Evolutionary conservation across 2,888 invertebrate species (phyloP).

Genomic region (Hoplodrina ambigua): DNA sequence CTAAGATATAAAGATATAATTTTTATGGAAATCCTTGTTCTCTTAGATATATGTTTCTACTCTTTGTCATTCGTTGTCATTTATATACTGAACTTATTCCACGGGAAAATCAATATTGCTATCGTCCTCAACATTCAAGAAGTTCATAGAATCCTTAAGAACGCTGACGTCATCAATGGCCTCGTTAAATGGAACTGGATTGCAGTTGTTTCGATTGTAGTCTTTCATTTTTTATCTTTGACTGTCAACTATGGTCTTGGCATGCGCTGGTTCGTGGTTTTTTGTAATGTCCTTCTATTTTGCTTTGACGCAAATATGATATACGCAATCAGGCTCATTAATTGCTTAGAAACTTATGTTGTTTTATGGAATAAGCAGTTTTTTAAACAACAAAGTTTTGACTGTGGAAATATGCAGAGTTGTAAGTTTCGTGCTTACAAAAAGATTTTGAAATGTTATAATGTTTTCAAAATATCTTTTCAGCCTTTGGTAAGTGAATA

Average conservation of each 20-base stretch:
- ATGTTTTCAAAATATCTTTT: constrained; percentile 1
- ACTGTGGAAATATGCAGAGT: background rate
- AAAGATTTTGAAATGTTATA: constrained; percentile 17
- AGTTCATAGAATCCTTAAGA: background rate
- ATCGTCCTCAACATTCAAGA: constrained; percentile 3
- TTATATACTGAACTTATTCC: background rate
- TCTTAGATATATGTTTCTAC: constrained; percentile 1
- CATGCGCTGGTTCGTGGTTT: background rate
- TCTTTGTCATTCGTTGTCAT: background rate
- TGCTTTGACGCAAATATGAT: constrained; percentile 4
- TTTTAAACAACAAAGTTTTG: background rate
- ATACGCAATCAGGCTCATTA: constrained; percentile 1
- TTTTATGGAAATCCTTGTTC: background rate
- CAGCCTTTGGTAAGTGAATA: constrained; percentile 5
- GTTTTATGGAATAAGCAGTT: constrained; percentile 4
- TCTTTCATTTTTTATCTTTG: background rate
- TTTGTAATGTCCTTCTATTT: background rate
- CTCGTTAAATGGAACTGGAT: constrained; percentile 10
- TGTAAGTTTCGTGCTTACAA: background rate
- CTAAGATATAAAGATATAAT: too few species aligned
- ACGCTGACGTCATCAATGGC: background rate
- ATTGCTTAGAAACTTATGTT: constrained; percentile 4
- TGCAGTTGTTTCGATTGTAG: background rate
- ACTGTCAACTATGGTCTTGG: background rate
- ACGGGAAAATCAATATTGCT: background rate